Evolutionary conservation across 2,797 vertebrate genomes (phyloP), one percentile per base, ranked within the genome.

Genomic region (Helostoma temminkii): DNA sequence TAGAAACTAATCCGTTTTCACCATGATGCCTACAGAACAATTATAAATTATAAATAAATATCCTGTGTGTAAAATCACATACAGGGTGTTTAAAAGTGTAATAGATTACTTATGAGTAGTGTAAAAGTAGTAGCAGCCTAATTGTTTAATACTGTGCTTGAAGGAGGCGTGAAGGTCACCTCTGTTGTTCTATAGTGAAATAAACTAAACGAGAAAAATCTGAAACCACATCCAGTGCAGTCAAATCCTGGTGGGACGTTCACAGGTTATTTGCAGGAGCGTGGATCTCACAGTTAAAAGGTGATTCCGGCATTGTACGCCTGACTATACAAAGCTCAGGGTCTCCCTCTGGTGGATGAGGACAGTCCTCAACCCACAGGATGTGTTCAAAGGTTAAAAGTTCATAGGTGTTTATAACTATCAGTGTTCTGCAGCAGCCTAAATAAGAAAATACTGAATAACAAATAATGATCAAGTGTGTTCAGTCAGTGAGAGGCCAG

Each of bases 311-410:
- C 30, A 4, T 2, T 36, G 32, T 5, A 5, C 34, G 19, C 30
- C 14, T 5, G 6, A 41, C 30, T 9, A 1, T 21, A 5, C 2
- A 53, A 39, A 76, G 67, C 66, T 78, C 61, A 69, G n/a, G 34
- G 48, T 5, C 45, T 50, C 87, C 66, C 78, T 81, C 88, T 88
- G 50, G 76, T 74, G 87, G 79, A 19, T 2, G 9, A 49, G 19
- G 15, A 26, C n/a, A 9, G 25, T 41, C 32, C 11, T 1, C 41
- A 36, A 46, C 26, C 12, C 7, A 9, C 14, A 36, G 25, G 49
- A 18, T 26, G 24, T 63, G 19, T 60, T 60, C 65, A 65, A 30
- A 24, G 16, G 14, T 45, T 24, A 21, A 65, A 32, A 30, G 36
- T 45, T 71, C 11, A 19, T 39, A 2, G 16, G 5, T n/a, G 25